These are phyloP conservation scores for Hemichromis elongatus DNA, from an alignment of 2,113 vertebrate species.

Conservation along the genomic window DNA sequence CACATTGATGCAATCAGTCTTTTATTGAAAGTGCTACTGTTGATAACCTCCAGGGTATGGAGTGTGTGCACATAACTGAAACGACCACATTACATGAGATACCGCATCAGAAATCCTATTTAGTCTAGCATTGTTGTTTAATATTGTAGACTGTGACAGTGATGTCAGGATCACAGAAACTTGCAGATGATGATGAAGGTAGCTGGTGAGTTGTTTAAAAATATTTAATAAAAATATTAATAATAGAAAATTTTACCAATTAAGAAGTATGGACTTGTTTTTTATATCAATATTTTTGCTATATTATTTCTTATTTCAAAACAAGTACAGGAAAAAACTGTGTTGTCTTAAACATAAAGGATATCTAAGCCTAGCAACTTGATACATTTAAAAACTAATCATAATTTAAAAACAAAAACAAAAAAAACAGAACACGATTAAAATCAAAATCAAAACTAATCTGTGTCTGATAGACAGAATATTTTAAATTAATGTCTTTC, in stretches of 20 bases:
- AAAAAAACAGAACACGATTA: not conserved
- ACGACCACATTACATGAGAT: not conserved
- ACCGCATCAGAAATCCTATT: not conserved
- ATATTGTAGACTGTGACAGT: not conserved
- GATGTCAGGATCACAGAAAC: not conserved
- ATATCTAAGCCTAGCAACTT: not conserved
- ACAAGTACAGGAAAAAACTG: not conserved
- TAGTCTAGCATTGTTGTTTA: not conserved
- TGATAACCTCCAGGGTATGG: not conserved
- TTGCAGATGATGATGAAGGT: not conserved
- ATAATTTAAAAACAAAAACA: not conserved
- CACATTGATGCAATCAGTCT: not conserved
- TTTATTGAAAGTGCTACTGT: not conserved
- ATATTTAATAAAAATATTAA: not conserved
- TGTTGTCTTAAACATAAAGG: not conserved
- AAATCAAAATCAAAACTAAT: not conserved
- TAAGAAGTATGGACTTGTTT: not conserved
- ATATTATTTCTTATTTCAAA: not conserved
- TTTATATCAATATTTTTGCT: not conserved
- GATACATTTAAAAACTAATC: not conserved
- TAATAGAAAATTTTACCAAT: not conserved
- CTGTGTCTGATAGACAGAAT: not conserved
- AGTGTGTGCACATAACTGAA: not conserved
- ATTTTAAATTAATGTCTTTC: not conserved
- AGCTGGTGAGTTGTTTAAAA: too few species aligned